Evolutionary conservation across 2,888 invertebrate genomes (phyloP).

Genomic region (Lysandra coridon): DNA sequence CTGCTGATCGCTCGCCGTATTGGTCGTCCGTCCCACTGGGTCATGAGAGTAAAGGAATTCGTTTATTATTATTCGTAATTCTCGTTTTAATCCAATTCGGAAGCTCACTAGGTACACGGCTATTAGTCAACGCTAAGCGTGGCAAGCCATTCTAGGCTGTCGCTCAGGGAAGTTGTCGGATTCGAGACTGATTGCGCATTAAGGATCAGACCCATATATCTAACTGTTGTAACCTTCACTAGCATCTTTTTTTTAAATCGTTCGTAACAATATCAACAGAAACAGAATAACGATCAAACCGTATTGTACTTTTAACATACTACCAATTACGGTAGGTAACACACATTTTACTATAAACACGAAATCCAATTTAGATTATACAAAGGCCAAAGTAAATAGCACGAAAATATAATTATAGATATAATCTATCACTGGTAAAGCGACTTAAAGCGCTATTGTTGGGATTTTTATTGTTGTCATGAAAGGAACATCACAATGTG

Average conservation of each 20-base stretch:
- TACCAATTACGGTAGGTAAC: background rate
- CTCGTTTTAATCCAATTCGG: background rate
- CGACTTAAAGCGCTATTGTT: constrained; percentile 16
- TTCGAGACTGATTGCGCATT: background rate
- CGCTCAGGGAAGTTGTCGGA: background rate
- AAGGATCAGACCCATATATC: background rate
- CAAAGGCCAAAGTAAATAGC: constrained; percentile 19
- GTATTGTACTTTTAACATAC: background rate
- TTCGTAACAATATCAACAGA: background rate
- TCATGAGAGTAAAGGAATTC: too few species aligned
- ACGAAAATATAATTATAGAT: constrained; percentile 28
- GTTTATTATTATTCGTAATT: background rate
- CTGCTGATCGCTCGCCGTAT: too few species aligned
- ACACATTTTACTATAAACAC: constrained; percentile 8
- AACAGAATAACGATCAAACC: background rate
- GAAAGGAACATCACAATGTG: background rate
- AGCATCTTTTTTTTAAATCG: background rate
- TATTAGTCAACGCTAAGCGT: background rate
- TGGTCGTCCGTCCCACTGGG: too few species aligned
- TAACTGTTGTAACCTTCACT: background rate
- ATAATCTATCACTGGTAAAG: constrained; percentile 6
- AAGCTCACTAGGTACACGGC: background rate
- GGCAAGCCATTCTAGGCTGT: background rate
- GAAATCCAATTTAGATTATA: constrained; percentile 24
- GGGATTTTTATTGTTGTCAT: constrained; percentile 5